Evolutionary conservation across 1,140 invertebrate species (phyloP).

Genomic region (Hylaeus volcanicus): DNA sequence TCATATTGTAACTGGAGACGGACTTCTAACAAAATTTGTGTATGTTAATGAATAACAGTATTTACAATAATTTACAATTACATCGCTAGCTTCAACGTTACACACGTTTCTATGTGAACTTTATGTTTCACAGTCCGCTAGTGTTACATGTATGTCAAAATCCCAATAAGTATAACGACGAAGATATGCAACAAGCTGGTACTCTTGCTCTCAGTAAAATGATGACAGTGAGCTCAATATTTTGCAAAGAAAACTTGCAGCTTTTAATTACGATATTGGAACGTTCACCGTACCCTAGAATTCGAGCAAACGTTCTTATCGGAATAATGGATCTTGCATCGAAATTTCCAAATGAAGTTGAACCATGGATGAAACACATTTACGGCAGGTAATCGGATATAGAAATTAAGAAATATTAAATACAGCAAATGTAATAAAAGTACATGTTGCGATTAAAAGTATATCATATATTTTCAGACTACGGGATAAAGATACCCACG

Average conservation of each 20-base stretch:
- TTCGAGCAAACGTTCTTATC: constrained; percentile 92
- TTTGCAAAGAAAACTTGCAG: constrained; percentile 90
- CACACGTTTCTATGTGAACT: background rate
- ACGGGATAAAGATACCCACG: constrained; percentile 85
- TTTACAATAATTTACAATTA: background rate
- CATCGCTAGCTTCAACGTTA: too few species aligned
- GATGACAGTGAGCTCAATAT: constrained; percentile 92
- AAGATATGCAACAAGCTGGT: constrained; percentile 86
- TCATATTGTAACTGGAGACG: constrained; percentile 85
- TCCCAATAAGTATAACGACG: constrained; percentile 82
- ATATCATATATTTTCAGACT: constrained; percentile 82
- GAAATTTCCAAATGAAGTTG: constrained; percentile 94
- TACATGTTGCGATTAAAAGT: constrained; percentile 3
- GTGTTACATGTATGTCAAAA: constrained; percentile 82
- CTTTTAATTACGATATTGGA: constrained; percentile 93
- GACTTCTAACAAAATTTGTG: constrained; percentile 81
- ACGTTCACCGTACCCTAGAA: constrained; percentile 85
- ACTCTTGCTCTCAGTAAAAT: constrained; percentile 89
- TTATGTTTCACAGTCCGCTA: constrained; percentile 72
- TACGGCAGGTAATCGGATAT: constrained; percentile 86
- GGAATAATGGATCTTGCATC: constrained; percentile 92
- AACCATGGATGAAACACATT: constrained; percentile 94
- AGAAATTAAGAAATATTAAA: constrained; percentile 7
- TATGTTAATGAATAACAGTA: constrained; percentile 62
- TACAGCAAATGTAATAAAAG: too few species aligned